Conservation (phyloP, 2,797 vertebrate species). For the Aphelocoma californica region DNA sequence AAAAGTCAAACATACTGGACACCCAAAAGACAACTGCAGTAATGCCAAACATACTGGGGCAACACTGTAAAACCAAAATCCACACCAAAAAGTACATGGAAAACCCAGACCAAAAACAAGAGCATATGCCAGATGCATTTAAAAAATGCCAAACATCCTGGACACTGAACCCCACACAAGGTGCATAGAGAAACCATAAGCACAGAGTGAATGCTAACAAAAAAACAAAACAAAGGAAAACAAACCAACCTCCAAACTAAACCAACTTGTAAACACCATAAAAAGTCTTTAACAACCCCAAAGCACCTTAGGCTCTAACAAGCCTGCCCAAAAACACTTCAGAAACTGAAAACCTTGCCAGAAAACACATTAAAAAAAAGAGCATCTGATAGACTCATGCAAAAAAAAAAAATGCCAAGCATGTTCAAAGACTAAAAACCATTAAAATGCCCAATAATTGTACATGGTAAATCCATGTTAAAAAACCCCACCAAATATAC, state of each 20-base stretch:
- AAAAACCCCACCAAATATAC: background rate
- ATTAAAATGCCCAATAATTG: background rate
- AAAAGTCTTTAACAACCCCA: background rate
- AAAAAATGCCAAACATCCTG: background rate
- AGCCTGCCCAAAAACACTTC: background rate
- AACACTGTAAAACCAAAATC: background rate
- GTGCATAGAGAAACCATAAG: background rate
- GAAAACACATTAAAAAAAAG: background rate
- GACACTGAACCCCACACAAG: background rate
- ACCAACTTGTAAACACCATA: background rate
- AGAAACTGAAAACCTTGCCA: background rate
- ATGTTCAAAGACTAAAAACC: background rate
- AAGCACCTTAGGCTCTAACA: background rate
- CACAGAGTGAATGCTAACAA: background rate
- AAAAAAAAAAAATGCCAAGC: background rate
- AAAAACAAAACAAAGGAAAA: background rate
- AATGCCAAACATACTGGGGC: background rate
- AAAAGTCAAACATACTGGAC: background rate
- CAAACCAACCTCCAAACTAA: background rate
- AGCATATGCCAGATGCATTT: background rate
- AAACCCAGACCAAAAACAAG: background rate
- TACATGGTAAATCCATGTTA: background rate
- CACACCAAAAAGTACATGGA: background rate
- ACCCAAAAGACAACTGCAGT: background rate
- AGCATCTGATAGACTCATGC: background rate